Percentiles rank a stretch among this genome's conserved stretches.
Conservation (phyloP, 2,113 vertebrate genomes). For the Crotalus tigris region DNA sequence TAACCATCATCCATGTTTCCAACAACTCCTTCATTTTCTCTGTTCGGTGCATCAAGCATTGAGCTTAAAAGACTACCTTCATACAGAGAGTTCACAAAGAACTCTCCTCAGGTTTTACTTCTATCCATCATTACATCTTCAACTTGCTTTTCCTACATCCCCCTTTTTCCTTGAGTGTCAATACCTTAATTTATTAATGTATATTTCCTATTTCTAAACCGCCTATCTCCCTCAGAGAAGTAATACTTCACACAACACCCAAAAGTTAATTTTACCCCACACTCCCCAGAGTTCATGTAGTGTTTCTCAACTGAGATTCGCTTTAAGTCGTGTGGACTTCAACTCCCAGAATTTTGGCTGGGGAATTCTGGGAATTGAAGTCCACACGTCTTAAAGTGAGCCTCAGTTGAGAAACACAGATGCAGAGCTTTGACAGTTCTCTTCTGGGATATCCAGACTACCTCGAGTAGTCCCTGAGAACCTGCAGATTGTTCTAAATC, state of each 20-base stretch:
- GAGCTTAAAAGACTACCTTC: not conserved
- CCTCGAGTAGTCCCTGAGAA: not conserved
- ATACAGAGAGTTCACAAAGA: not conserved
- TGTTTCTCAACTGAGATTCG: no score
- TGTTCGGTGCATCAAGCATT: not conserved
- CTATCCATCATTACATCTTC: not conserved
- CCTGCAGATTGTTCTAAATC: not conserved
- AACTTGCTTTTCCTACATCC: not conserved
- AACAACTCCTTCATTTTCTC: not conserved
- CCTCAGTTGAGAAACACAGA: not conserved
- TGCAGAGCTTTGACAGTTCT: not conserved
- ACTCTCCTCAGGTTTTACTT: not conserved
- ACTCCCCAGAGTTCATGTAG: not conserved
- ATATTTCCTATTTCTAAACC: no score
- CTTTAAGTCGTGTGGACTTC: not conserved
- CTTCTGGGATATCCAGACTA: not conserved
- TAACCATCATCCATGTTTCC: not conserved
- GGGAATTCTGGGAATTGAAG: no score
- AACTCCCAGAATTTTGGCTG: not conserved
- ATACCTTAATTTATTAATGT: not conserved
- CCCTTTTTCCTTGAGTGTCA: not conserved
- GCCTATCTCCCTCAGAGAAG: not conserved
- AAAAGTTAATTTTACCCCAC: not conserved
- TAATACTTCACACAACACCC: not conserved
- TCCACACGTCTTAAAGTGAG: not conserved